phyloP scores from a whole-genome alignment of 2,113 vertebrate species.

The Odontesthes bonariensis region DNA sequence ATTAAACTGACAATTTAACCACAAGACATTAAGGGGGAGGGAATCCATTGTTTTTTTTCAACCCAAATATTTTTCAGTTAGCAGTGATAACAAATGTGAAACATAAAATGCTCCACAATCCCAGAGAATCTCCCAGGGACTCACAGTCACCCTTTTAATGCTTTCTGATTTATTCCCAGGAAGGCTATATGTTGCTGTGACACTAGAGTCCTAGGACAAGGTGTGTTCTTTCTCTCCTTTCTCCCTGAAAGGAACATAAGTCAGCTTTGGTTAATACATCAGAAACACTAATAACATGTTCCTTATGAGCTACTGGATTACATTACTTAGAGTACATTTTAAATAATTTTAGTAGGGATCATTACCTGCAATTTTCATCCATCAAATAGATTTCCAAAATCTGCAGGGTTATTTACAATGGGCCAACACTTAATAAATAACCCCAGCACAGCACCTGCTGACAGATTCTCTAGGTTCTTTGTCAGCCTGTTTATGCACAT shows the following conservation, averaged over 20 bases:
- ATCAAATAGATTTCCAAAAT: constrained; percentile 52
- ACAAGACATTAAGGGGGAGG: not conserved
- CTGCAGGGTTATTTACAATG: constrained; percentile 40
- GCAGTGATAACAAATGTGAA: constrained; percentile 9
- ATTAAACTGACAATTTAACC: not conserved
- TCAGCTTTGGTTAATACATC: constrained; percentile 42
- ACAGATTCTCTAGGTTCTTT: constrained; percentile 55
- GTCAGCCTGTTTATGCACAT: constrained; percentile 60
- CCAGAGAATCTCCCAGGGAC: not conserved
- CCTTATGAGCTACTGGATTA: not conserved
- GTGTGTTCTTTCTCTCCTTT: constrained; percentile 21
- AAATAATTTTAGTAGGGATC: constrained; percentile 31
- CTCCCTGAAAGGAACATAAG: constrained; percentile 9
- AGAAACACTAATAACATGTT: constrained; percentile 14
- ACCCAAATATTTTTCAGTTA: not conserved
- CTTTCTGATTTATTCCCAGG: constrained; percentile 47
- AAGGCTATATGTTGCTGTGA: constrained; percentile 30
- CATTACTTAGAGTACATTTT: constrained; percentile 5
- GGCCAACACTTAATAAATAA: constrained; percentile 58
- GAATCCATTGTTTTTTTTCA: not conserved
- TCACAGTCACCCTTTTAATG: constrained; percentile 39
- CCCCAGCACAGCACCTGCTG: constrained; percentile 46
- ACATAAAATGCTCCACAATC: constrained; percentile 16
- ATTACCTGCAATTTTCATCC: constrained; percentile 17
- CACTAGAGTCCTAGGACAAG: constrained; percentile 26